Conservation (phyloP, 2,797 vertebrate genomes). For the Dicrostonyx torquatus region DNA sequence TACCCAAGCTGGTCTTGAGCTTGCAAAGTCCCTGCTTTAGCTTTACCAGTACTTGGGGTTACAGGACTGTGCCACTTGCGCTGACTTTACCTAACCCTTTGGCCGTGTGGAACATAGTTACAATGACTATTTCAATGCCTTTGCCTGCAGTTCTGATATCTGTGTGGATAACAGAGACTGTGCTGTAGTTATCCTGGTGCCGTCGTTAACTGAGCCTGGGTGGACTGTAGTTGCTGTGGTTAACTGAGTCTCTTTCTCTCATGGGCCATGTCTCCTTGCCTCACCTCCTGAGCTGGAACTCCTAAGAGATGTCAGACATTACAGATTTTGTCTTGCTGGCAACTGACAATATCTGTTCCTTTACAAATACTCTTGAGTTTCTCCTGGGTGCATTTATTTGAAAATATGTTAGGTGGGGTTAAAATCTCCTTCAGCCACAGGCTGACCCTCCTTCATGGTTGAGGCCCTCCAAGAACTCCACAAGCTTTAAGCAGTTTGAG, state of each 20-base stretch:
- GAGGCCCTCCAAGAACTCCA: not conserved
- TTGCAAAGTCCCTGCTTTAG: not conserved
- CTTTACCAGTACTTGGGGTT: not conserved
- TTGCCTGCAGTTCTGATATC: not conserved
- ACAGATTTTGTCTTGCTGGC: not conserved
- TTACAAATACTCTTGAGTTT: not conserved
- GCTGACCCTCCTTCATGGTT: rapidly evolving
- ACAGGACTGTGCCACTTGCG: not conserved
- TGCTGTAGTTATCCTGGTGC: not conserved
- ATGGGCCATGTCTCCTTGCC: not conserved
- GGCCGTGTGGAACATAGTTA: not conserved
- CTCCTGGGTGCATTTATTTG: not conserved
- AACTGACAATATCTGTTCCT: not conserved
- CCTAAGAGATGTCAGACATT: not conserved
- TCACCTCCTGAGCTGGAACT: not conserved
- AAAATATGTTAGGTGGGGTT: not conserved
- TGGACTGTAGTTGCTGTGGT: not conserved
- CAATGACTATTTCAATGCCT: not conserved
- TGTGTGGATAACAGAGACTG: too few relatives aligned
- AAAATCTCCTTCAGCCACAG: not conserved
- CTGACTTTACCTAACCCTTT: not conserved
- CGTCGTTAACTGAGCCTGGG: not conserved
- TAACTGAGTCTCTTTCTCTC: not conserved
- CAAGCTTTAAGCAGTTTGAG: not conserved
- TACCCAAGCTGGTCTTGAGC: not conserved